Evolutionary conservation across 2,113 vertebrate genomes (phyloP).

Genomic region (Cebidichthys violaceus): DNA sequence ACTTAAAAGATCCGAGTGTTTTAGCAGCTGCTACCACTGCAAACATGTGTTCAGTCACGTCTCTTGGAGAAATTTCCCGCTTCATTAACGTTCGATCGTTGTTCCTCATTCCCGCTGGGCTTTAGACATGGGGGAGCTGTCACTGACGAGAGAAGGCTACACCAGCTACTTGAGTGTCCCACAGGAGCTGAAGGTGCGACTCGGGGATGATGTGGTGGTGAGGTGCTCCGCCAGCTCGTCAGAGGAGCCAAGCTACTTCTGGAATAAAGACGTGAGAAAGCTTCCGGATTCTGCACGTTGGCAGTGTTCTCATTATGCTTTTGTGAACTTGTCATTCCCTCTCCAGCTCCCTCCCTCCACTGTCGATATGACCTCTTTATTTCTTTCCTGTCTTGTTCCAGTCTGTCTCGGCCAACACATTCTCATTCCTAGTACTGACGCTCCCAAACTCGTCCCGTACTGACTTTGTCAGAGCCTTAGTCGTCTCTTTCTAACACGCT

Average conservation of each 20-base stretch:
- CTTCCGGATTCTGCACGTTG: not conserved
- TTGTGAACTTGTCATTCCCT: slow-evolving; percentile 43
- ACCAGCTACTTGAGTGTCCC: slow-evolving; percentile 61
- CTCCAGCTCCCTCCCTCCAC: not conserved
- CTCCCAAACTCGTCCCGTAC: too few species aligned
- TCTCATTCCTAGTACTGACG: not conserved
- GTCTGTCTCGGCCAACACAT: not conserved
- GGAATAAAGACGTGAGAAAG: slow-evolving; percentile 81
- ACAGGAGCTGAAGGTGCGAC: slow-evolving; percentile 69
- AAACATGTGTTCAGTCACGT: slow-evolving; percentile 42
- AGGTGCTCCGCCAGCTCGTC: slow-evolving; percentile 79
- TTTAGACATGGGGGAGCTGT: slow-evolving; percentile 75
- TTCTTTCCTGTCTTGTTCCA: slow-evolving; percentile 3
- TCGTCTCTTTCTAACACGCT: not conserved
- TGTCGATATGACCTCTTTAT: slow-evolving; percentile 34
- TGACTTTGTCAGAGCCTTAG: not conserved
- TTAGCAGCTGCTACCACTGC: slow-evolving; percentile 32
- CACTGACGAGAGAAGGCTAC: slow-evolving; percentile 57
- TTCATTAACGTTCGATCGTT: slow-evolving; percentile 45
- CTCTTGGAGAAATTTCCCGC: slow-evolving; percentile 17
- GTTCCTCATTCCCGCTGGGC: not conserved
- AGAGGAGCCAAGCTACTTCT: slow-evolving; percentile 75
- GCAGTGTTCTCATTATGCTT: slow-evolving; percentile 37
- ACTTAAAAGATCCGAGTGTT: slow-evolving; percentile 44
- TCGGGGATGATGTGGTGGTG: slow-evolving; percentile 78